phyloP scores from a whole-genome alignment of 2,888 invertebrate genomes.

The Pristionchus exspectatus region DNA sequence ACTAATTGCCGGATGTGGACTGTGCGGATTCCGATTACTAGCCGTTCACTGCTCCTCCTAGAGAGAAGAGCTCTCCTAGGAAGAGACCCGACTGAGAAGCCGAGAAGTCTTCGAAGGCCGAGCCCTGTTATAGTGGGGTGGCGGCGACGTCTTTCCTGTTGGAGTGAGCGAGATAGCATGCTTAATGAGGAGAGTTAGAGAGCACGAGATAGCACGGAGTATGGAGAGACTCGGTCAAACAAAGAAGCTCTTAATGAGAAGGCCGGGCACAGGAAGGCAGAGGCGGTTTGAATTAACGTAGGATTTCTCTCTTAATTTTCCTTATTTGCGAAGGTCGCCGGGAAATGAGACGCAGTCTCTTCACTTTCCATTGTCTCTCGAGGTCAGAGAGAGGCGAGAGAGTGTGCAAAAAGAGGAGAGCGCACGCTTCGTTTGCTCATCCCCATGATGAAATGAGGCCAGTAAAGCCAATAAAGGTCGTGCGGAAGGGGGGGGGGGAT shows the following conservation, averaged over 20 bases:
- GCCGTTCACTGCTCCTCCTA: background rate
- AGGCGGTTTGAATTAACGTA: background rate
- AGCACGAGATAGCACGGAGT: background rate
- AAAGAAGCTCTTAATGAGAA: too few species aligned
- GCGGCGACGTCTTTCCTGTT: background rate
- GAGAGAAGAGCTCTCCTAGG: background rate
- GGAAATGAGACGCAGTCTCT: constrained; percentile 7
- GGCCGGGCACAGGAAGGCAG: background rate
- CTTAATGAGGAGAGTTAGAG: background rate
- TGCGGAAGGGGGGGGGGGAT: too few species aligned
- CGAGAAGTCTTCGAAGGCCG: background rate
- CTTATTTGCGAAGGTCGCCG: constrained; percentile 16
- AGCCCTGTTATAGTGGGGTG: background rate
- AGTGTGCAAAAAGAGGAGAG: background rate
- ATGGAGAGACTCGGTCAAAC: background rate
- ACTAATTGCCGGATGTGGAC: background rate
- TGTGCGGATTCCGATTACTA: background rate
- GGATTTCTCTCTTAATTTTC: background rate
- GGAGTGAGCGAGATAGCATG: background rate
- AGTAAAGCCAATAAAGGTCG: background rate
- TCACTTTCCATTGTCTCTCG: background rate
- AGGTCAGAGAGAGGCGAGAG: background rate
- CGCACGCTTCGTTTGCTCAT: background rate
- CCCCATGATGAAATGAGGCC: background rate
- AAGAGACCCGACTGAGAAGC: background rate